These are phyloP conservation scores for Drosophila dunni DNA, from an alignment of 1,140 invertebrate genomes.

Conservation along the genomic window DNA sequence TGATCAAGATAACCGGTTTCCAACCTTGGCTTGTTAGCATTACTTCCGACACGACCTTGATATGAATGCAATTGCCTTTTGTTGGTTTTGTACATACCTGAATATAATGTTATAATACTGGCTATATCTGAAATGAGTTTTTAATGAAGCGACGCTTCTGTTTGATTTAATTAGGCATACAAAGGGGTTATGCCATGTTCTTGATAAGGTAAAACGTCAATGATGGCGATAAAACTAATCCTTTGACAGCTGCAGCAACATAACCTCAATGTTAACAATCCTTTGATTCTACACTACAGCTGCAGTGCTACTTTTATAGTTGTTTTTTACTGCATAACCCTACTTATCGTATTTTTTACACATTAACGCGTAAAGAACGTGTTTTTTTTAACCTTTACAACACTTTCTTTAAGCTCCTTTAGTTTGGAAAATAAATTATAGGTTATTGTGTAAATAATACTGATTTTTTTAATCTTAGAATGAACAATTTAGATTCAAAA, in stretches of 20 bases:
- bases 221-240: constrained; percentile 31
- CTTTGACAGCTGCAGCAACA: constrained; percentile 37
- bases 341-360: constrained; percentile 1
- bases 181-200: neutral
- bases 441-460: neutral
- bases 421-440: neutral
- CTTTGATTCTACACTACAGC: constrained; percentile 7
- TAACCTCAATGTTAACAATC: neutral
- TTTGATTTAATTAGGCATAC: constrained; percentile 45
- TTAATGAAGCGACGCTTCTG: constrained; percentile 42
- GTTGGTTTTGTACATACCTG: constrained; percentile 46
- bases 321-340: neutral
- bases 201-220: constrained; percentile 37
- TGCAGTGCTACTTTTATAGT: neutral
- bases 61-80: constrained; percentile 32
- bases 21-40: constrained; percentile 50
- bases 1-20: constrained; percentile 65
- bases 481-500: no score
- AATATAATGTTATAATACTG: neutral
- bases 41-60: constrained; percentile 32
- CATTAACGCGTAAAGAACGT: neutral
- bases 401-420: neutral
- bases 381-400: neutral
- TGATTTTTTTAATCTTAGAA: no score
- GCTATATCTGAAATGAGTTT: constrained; percentile 39